Conservation (phyloP, 2,888 invertebrate genomes). For the Dioctria rufipes region DNA sequence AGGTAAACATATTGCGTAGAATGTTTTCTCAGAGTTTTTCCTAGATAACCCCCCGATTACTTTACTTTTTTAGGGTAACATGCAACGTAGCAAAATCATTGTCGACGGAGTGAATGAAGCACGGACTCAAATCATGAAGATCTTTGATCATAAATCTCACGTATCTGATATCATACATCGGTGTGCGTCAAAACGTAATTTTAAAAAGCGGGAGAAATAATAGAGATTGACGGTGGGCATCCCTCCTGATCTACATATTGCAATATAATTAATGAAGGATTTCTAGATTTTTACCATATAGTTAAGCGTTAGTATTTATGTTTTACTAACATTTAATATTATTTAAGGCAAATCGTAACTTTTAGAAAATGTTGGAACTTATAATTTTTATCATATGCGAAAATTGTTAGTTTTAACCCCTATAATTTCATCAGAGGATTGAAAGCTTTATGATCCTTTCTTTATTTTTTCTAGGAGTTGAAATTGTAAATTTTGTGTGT, state of each 20-base stretch:
- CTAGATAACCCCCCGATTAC: constrained; percentile 26
- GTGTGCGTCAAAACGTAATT: constrained; percentile 92
- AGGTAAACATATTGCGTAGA: constrained; percentile 70
- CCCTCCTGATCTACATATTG: background rate
- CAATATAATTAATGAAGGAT: background rate
- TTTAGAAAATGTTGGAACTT: too few species aligned
- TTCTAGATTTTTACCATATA: background rate
- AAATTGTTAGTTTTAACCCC: too few species aligned
- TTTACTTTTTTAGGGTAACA: constrained; percentile 81
- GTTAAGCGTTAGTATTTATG: background rate
- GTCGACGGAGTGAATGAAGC: constrained; percentile 94
- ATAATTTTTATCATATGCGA: too few species aligned
- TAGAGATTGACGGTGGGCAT: constrained; percentile 61
- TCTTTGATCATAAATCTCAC: constrained; percentile 91
- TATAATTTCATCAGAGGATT: too few species aligned
- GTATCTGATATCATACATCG: constrained; percentile 91
- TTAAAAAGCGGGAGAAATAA: constrained; percentile 88
- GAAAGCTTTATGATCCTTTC: too few species aligned
- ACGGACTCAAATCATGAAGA: constrained; percentile 87
- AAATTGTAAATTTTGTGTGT: too few species aligned
- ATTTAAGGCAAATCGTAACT: background rate
- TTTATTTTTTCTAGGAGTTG: too few species aligned
- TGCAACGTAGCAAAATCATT: constrained; percentile 94
- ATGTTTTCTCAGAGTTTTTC: background rate
- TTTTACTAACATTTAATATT: background rate